phyloP scores from a whole-genome alignment of 53 echinoderm and acorn worm genomes.

The Paracentrotus lividus region DNA sequence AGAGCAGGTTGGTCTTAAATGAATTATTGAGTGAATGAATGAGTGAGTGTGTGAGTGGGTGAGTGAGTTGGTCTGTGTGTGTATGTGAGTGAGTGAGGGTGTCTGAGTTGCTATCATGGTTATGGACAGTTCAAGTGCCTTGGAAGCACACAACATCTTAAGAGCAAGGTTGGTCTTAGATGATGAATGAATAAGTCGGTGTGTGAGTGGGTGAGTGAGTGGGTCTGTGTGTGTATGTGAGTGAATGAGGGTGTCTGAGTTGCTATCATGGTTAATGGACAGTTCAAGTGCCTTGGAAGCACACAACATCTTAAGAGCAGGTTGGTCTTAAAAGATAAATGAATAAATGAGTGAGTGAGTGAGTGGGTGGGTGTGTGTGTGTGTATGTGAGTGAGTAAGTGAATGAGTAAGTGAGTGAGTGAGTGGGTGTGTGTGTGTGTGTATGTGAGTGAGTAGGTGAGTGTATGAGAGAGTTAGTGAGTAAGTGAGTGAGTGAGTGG shows the following conservation, averaged over 20 bases:
- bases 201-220: neutral
- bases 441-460: too few relatives aligned
- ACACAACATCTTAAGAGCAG: too few relatives aligned
- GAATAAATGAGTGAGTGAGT: neutral
- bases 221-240: neutral
- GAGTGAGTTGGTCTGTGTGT: too few relatives aligned
- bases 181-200: neutral
- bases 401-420: too few relatives aligned
- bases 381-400: too few relatives aligned
- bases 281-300: too few relatives aligned
- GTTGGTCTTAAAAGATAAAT: too few relatives aligned
- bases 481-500: neutral
- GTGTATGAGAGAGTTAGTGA: too few relatives aligned
- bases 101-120: constrained; percentile 98
- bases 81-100: constrained; percentile 99
- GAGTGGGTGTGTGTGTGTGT: too few relatives aligned
- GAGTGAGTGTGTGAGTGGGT: too few relatives aligned
- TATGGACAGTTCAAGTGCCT: constrained; percentile 97
- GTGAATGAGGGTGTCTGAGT: neutral
- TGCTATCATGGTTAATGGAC: too few relatives aligned
- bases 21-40: too few relatives aligned
- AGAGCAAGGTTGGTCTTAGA: constrained; percentile 6
- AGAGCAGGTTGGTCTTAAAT: constrained; percentile 98
- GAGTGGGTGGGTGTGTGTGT: neutral
- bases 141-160: constrained; percentile 97